Percentiles rank a stretch among this genome's conserved stretches.
Evolutionary conservation across 2,113 vertebrate species (phyloP).

Genomic region (Puntigrus tetrazona): DNA sequence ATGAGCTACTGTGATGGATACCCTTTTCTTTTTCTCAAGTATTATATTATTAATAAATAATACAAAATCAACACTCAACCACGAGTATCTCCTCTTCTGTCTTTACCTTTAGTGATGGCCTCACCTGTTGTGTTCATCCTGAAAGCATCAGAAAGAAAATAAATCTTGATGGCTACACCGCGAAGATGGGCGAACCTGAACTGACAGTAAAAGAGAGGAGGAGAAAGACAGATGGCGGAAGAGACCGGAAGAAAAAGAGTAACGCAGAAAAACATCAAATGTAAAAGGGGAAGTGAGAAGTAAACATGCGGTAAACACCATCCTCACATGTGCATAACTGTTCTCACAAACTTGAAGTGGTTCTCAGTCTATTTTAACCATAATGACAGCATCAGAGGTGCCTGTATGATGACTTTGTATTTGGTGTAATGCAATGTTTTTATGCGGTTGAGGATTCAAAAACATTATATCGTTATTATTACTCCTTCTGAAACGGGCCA

Average conservation of each 20-base stretch:
- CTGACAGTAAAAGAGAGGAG: not conserved
- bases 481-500: too few species aligned
- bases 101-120: not conserved
- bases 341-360: too few species aligned
- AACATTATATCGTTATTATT: too few species aligned
- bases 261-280: too few species aligned
- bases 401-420: too few species aligned
- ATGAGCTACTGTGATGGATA: not conserved
- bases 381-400: too few species aligned
- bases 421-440: too few species aligned
- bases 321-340: not conserved
- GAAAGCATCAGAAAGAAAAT: not conserved
- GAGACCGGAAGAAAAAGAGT: too few species aligned
- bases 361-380: too few species aligned
- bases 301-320: constrained; percentile 6
- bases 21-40: too few species aligned
- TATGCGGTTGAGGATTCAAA: too few species aligned
- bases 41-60: too few species aligned
- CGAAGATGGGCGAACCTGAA: not conserved
- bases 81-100: not conserved
- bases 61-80: not conserved
- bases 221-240: constrained; percentile 37
- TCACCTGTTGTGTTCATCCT: not conserved
- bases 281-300: constrained; percentile 46
- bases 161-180: not conserved